Evolutionary conservation across 2,797 vertebrate species (phyloP).

Genomic region (Microchirus variegatus): DNA sequence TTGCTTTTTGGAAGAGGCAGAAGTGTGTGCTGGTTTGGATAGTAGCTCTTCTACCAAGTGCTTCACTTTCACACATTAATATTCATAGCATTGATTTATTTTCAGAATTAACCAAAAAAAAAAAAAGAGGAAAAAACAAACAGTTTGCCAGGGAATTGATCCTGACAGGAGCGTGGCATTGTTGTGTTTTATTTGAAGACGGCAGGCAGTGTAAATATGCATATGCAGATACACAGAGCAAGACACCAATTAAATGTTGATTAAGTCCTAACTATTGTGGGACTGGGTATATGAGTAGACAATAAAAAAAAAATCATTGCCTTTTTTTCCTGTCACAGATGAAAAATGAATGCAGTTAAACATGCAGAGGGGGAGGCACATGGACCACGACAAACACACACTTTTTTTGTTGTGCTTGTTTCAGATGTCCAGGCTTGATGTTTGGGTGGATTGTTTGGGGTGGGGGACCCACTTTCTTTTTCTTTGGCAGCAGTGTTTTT

Average conservation of each 20-base stretch:
- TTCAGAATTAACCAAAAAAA: slow-evolving; percentile 61
- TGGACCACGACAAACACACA: slow-evolving; percentile 13
- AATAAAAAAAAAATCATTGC: slow-evolving; percentile 43
- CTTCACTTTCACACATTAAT: slow-evolving; percentile 73
- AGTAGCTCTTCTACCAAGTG: slow-evolving; percentile 63
- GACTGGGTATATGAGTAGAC: slow-evolving; percentile 61
- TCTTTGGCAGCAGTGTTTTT: slow-evolving; percentile 50
- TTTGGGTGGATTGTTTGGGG: slow-evolving; percentile 46
- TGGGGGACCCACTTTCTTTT: slow-evolving; percentile 24
- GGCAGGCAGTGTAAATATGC: slow-evolving; percentile 74
- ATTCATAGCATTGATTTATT: slow-evolving; percentile 81
- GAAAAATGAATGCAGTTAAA: slow-evolving; percentile 72
- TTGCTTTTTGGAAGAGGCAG: slow-evolving; percentile 47
- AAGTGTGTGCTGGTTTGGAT: slow-evolving; percentile 59
- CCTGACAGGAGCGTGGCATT: slow-evolving; percentile 78
- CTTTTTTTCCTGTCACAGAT: slow-evolving; percentile 38
- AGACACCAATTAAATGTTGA: slow-evolving; percentile 83
- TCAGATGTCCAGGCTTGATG: slow-evolving; percentile 60
- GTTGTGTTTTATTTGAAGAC: slow-evolving; percentile 76
- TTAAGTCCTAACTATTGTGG: slow-evolving; percentile 82
- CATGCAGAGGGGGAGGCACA: slow-evolving; percentile 31
- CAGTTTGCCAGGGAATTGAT: slow-evolving; percentile 77
- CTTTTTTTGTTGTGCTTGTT: slow-evolving; percentile 34
- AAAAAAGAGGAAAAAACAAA: slow-evolving; percentile 66
- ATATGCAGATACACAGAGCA: slow-evolving; percentile 80